Base-by-base conservation (phyloP, 1,140 invertebrate species). In the Brachionus rotundiformis region DNA sequence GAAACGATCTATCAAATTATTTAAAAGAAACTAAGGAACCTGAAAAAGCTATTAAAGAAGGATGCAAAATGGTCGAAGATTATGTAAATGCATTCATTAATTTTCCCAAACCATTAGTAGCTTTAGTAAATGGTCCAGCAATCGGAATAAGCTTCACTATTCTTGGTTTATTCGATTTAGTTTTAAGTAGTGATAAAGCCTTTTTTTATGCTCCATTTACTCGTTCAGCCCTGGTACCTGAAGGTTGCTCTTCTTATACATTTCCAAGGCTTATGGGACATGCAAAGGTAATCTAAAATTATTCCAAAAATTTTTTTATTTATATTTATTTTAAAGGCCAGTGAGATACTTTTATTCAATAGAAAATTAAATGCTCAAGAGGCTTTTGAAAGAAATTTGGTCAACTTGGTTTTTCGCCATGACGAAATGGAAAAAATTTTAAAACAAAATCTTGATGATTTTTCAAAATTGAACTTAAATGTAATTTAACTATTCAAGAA, bases 71-170 rank as follows among this genome's bases (percentile, higher is more conserved):
- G 13, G 44, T 75, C 59, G 19, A 77, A 39, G 87, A 91, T 36
- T 94, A 94, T 88, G 90, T 96, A 10, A 89, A 90, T 83, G 89
- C 92, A 2, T 92, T 96, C 83, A 95, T 98, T 83, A 90, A 91
- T 82, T 96, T 94, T 86, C 93, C 94, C 0, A 98, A 98, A 87
- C 89, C 95, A 19, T 85, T 98, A 49, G 90, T 98, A 81, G 93
- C 92, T 41, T 88, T 96, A 49, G 92, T 98, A 0, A 96, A 98
- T 91, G 96, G 95, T 39, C 94, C 94, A 65, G 94, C 95, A n/a
- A 91, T 97, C 82, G 96, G 96, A 19, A 92, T 98, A 83, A 92
- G 92, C 65, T 92, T 92, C 0, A 97, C 95, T 7, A 91, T 92
- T 0, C 87, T 95, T 23, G 91, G 91, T 8, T 89, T 98, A 0